Evolutionary conservation across 2,797 vertebrate species (phyloP).

Genomic region (Myiotriccus ornatus): DNA sequence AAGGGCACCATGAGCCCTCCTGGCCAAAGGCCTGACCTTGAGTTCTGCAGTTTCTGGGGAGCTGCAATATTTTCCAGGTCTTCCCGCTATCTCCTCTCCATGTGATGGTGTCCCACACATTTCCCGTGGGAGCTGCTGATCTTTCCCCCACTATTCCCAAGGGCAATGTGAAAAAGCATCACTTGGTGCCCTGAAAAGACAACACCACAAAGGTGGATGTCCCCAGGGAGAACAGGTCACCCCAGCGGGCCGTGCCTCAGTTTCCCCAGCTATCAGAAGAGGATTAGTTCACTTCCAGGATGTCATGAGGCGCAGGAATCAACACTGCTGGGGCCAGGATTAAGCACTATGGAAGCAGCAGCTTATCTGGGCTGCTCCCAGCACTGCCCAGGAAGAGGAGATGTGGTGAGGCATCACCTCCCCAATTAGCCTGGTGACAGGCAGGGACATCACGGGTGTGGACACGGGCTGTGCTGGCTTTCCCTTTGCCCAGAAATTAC

Average conservation of each 20-base stretch:
- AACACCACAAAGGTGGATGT: background rate
- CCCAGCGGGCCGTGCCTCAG: background rate
- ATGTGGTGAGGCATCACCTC: background rate
- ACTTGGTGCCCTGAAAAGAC: background rate
- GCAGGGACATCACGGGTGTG: background rate
- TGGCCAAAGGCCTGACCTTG: background rate
- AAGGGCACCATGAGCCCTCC: background rate
- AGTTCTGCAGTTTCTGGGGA: background rate
- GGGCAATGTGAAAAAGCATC: background rate
- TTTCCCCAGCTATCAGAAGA: background rate
- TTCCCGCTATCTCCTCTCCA: background rate
- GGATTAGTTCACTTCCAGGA: conserved; percentile 7
- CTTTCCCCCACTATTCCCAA: background rate
- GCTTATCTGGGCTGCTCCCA: background rate
- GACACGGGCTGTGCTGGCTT: rapidly evolving
- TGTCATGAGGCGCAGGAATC: background rate
- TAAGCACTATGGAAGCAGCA: background rate
- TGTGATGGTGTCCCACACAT: background rate
- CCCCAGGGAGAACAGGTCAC: background rate
- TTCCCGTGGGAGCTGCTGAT: background rate
- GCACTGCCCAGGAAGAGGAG: background rate
- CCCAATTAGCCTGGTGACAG: background rate
- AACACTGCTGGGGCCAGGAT: background rate
- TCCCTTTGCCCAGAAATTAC: background rate
- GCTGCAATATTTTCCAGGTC: background rate